Evolutionary conservation across 2,113 vertebrate genomes (phyloP), one percentile per base, ranked within the genome.

Genomic region (Mustelus asterias): DNA sequence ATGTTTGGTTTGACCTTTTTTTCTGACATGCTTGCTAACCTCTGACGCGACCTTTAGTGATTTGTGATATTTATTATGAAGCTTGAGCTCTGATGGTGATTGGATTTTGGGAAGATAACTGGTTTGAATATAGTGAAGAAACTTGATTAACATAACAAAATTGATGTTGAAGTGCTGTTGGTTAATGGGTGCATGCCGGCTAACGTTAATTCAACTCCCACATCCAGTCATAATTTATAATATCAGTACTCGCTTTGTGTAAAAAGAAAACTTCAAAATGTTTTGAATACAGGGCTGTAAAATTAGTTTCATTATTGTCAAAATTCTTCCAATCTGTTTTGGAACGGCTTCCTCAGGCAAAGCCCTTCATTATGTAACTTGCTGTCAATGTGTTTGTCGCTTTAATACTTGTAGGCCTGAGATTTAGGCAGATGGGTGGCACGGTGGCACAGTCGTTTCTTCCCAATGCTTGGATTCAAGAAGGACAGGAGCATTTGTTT

Each of bases 141-240:
- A 65, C n/a, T 69, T n/a, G 33, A 69, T 67, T 69, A 65, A 94
- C 63, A 41, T 26, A 69, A 60, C 37, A 69, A 41, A 70, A 26
- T 48, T 67, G 16, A 94, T 44, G 37, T 24, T 37, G 92, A 44
- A 24, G 20, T 67, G 20, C 20, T 20, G 9, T 24, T 37, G 16
- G n/a, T 44, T 69, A 70, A 70, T 94, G 9, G 22, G 22, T 69
- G n/a, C 33, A 94, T 67, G 63, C 22, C 14, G 26, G 41, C 63
- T 37, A 67, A 94, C 37, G 37, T 70, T 94, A 69, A 94, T 69
- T 69, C 37, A 94, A 94, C 37, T 67, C 65, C n/a, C 65, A 94
- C 65, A 37, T 70, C n/a, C 37, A 44, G 92, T n/a, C n/a, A 24
- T 11, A 8, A 41, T 37, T 41, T 44, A 14, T 41, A 37, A 67